Evolutionary conservation across 2,888 invertebrate genomes (phyloP).

Genomic region (Pristionchus maxplancki): DNA sequence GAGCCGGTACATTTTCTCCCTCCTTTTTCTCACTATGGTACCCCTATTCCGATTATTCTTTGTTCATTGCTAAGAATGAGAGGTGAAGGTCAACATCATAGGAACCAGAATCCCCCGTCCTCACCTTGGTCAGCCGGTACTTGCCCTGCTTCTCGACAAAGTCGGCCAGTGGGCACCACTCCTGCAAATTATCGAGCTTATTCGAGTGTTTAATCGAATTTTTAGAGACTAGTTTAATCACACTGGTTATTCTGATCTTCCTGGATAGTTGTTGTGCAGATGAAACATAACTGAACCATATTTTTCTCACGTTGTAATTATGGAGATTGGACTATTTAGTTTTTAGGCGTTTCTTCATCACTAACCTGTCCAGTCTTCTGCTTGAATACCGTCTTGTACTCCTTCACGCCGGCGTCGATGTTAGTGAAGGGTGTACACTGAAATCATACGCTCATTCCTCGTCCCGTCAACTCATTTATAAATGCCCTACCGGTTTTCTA

Average conservation of each 20-base stretch:
- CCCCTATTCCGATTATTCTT: too few species aligned
- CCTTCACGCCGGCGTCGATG: slow-evolving; percentile 79
- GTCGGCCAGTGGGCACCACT: slow-evolving; percentile 61
- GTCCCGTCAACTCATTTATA: too few species aligned
- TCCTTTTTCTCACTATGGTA: too few species aligned
- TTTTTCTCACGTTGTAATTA: too few species aligned
- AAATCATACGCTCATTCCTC: not conserved
- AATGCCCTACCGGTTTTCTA: not conserved
- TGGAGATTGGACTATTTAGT: not conserved
- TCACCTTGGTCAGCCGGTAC: slow-evolving; percentile 79
- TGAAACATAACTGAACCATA: too few species aligned
- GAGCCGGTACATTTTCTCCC: too few species aligned
- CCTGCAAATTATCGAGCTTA: slow-evolving; percentile 28
- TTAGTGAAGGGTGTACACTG: slow-evolving; percentile 80
- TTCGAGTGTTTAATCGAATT: not conserved
- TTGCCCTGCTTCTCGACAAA: slow-evolving; percentile 78
- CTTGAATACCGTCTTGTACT: slow-evolving; percentile 81
- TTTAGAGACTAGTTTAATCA: too few species aligned
- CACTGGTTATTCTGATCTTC: not conserved
- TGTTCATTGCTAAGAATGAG: too few species aligned
- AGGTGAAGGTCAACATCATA: too few species aligned
- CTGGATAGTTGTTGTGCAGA: too few species aligned
- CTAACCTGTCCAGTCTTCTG: slow-evolving; percentile 80
- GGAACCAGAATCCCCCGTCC: too few species aligned
- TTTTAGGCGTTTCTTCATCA: too few species aligned